A percentile compares a stretch with the other conserved stretches of the same genome.
These are phyloP conservation scores for Pantala flavescens DNA, from an alignment of 1,140 invertebrate genomes.

Conservation along the genomic window DNA sequence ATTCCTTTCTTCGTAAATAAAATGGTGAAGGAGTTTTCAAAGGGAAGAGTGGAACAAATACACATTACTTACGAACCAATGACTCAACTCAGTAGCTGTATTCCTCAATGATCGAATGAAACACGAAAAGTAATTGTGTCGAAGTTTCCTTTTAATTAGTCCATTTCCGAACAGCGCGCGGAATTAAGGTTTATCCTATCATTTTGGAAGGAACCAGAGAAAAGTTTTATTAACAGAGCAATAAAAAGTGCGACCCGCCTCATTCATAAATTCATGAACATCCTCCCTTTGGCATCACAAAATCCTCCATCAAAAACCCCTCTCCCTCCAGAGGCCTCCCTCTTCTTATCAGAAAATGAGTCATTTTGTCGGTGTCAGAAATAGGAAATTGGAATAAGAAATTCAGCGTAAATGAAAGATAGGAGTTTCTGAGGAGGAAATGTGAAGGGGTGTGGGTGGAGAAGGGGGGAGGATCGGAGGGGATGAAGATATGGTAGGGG, in stretches of 20 bases:
- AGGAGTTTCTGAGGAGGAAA: slow-evolving; percentile 14
- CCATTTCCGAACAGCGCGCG: too few relatives aligned
- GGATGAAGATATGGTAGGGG: neutral
- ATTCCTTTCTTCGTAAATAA: too few relatives aligned
- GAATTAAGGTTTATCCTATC: too few relatives aligned
- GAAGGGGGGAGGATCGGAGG: neutral
- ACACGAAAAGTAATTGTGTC: too few relatives aligned
- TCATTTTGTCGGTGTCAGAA: slow-evolving; percentile 20
- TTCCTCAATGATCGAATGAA: too few relatives aligned
- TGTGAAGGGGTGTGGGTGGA: neutral
- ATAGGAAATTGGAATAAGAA: slow-evolving; percentile 23
- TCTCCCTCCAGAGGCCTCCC: neutral
- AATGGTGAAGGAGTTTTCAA: too few relatives aligned
- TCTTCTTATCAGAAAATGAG: slow-evolving; percentile 20
- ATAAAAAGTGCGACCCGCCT: neutral
- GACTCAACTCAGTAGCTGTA: too few relatives aligned
- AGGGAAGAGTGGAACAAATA: too few relatives aligned
- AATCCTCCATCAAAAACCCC: neutral
- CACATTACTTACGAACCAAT: too few relatives aligned
- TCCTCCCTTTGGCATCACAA: neutral
- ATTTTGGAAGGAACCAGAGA: too few relatives aligned
- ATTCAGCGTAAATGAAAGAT: slow-evolving; percentile 23
- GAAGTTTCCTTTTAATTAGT: too few relatives aligned
- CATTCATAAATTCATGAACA: neutral
- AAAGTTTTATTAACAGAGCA: neutral